A percentile compares a stretch with the other conserved stretches of the same genome.
Conservation (phyloP, 2,113 vertebrate species). For the Delphinus delphis region DNA sequence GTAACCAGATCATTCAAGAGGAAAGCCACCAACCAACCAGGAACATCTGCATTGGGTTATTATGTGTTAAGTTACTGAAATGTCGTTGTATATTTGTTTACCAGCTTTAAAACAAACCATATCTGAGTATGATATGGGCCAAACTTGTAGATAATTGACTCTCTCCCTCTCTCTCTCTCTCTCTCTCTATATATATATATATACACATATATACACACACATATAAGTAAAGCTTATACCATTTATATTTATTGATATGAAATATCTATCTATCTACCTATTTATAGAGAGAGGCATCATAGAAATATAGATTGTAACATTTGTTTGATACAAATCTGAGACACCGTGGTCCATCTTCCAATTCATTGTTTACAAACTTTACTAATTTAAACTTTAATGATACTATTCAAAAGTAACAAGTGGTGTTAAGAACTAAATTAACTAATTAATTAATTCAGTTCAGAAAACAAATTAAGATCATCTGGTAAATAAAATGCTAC, state of each 20-base stretch:
- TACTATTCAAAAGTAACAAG: constrained; percentile 76
- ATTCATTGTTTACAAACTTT: constrained; percentile 56
- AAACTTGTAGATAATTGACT: not conserved
- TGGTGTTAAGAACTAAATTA: constrained; percentile 74
- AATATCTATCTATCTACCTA: not conserved
- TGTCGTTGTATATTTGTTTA: not conserved
- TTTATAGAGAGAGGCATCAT: not conserved
- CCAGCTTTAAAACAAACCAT: not conserved
- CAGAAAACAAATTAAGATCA: constrained; percentile 76
- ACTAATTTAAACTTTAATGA: constrained; percentile 79
- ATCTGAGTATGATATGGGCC: not conserved
- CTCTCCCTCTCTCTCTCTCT: not conserved
- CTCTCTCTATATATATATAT: not conserved
- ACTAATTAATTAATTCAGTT: constrained; percentile 79
- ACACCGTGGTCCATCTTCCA: not conserved
- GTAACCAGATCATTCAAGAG: not conserved
- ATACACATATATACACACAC: not conserved
- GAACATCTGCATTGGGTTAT: not conserved
- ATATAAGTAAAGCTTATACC: not conserved
- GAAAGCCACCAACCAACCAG: not conserved
- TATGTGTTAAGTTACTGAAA: not conserved
- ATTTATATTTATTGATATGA: not conserved
- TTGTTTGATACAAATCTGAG: not conserved
- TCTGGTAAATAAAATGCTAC: constrained; percentile 76
- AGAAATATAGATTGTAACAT: not conserved